A percentile compares a stretch with the other conserved stretches of the same genome.
These are phyloP conservation scores for Megaustenia siamemsis DNA, from an alignment of 2,888 invertebrate species.

Conservation along the genomic window DNA sequence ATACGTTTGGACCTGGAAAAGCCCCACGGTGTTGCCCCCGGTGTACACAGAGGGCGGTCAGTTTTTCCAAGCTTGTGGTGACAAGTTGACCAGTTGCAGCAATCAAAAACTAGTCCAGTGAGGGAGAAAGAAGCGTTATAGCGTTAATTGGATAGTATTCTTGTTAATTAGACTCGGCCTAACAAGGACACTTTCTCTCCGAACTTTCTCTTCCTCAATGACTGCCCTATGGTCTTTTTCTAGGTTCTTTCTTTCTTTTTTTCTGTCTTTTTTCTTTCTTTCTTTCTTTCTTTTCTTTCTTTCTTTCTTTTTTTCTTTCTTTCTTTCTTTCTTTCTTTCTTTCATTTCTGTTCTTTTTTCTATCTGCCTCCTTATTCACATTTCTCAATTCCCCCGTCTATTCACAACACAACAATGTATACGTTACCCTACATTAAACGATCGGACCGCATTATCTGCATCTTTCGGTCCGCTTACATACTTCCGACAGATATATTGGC, in stretches of 20 bases:
- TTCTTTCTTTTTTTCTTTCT: not conserved
- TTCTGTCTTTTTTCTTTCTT: not conserved
- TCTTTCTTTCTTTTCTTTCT: not conserved
- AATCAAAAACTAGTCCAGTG: not conserved
- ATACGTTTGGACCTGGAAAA: not conserved
- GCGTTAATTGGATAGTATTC: not conserved
- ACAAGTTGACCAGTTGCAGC: not conserved
- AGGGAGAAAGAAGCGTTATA: not conserved
- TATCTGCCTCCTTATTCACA: not conserved
- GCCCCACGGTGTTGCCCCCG: not conserved
- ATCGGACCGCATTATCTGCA: no score
- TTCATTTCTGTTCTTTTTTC: not conserved
- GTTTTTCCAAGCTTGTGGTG: not conserved
- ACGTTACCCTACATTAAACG: no score
- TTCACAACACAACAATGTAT: no score
- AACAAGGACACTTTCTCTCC: not conserved
- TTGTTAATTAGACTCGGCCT: not conserved
- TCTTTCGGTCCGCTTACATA: no score
- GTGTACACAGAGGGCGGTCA: slow-evolving; percentile 14
- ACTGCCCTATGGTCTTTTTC: not conserved
- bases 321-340: no score
- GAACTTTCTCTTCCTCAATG: not conserved
- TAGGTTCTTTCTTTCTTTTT: not conserved
- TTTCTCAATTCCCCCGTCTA: not conserved
- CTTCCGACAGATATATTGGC: no score